Percentiles rank a stretch among this genome's conserved stretches.
phyloP scores from a whole-genome alignment of 2,797 vertebrate species.

The Dipus sagitta region DNA sequence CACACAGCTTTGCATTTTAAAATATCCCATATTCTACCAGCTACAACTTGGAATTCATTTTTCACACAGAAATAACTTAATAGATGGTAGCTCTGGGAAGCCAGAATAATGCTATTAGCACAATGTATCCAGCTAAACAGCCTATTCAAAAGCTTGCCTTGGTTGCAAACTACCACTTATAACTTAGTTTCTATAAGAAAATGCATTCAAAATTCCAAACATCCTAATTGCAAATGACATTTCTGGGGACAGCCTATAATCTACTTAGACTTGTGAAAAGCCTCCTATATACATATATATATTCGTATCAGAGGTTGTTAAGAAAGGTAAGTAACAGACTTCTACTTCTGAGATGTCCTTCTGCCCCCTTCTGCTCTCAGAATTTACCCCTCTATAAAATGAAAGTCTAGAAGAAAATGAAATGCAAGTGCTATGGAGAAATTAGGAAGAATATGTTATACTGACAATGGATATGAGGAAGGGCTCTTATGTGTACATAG shows the following conservation, averaged over 20 bases:
- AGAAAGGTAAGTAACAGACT: slow-evolving; percentile 75
- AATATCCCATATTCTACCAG: slow-evolving; percentile 52
- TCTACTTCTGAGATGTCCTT: slow-evolving; percentile 65
- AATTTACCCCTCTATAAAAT: slow-evolving; percentile 48
- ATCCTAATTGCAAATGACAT: slow-evolving; percentile 81
- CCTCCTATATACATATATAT: slow-evolving; percentile 32
- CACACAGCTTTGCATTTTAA: slow-evolving; percentile 54
- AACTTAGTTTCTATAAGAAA: slow-evolving; percentile 77
- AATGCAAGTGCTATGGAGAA: background rate
- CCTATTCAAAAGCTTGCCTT: slow-evolving; percentile 67
- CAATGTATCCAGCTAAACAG: slow-evolving; percentile 66
- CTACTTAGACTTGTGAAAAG: slow-evolving; percentile 71
- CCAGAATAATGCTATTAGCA: slow-evolving; percentile 78
- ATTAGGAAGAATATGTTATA: background rate
- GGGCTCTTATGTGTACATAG: background rate
- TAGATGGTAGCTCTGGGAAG: slow-evolving; percentile 70
- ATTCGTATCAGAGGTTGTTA: slow-evolving; percentile 71
- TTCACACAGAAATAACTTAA: slow-evolving; percentile 72
- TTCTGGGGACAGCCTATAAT: slow-evolving; percentile 75
- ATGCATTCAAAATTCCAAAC: slow-evolving; percentile 74
- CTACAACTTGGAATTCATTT: slow-evolving; percentile 74
- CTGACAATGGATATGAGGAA: background rate
- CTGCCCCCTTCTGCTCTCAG: slow-evolving; percentile 48
- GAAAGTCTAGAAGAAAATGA: slow-evolving; percentile 48
- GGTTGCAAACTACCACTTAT: slow-evolving; percentile 77